These are phyloP conservation scores for Latrodectus hesperus DNA, from an alignment of 2,888 invertebrate species.

Conservation along the genomic window DNA sequence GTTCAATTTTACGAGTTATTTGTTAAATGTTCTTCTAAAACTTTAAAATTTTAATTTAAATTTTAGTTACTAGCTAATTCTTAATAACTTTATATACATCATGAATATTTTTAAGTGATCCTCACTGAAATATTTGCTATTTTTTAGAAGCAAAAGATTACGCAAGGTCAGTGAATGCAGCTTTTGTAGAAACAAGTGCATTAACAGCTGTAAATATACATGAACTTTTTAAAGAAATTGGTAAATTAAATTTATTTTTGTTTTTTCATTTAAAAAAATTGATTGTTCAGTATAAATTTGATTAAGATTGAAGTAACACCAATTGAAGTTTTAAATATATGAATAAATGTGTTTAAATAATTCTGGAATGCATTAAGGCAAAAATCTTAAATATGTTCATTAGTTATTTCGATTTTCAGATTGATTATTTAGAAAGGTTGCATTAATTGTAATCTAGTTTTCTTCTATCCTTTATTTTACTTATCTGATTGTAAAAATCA, in stretches of 20 bases:
- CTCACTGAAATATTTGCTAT: not conserved
- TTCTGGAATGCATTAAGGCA: not conserved
- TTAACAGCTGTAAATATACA: conserved; percentile 75
- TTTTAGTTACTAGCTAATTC: no score
- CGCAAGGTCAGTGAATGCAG: conserved; percentile 74
- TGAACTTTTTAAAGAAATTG: conserved; percentile 74
- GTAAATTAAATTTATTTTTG: conserved; percentile 72
- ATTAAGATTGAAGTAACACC: not conserved
- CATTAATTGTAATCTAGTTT: no score
- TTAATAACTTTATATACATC: no score
- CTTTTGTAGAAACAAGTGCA: conserved; percentile 76
- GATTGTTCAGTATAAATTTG: not conserved
- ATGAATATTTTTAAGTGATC: no score
- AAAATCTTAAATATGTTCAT: not conserved
- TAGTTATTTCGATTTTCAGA: not conserved
- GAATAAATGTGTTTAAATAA: not conserved
- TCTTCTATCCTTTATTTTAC: no score
- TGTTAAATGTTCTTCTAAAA: no score
- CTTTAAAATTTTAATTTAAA: no score
- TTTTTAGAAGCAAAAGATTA: conserved; percentile 74
- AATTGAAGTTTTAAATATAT: no score
- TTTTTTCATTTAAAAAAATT: not conserved
- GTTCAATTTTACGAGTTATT: no score
- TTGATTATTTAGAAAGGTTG: no score
- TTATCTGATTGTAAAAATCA: no score